Evolutionary conservation across 1,140 invertebrate species (phyloP).

Genomic region (Heliothis virescens): DNA sequence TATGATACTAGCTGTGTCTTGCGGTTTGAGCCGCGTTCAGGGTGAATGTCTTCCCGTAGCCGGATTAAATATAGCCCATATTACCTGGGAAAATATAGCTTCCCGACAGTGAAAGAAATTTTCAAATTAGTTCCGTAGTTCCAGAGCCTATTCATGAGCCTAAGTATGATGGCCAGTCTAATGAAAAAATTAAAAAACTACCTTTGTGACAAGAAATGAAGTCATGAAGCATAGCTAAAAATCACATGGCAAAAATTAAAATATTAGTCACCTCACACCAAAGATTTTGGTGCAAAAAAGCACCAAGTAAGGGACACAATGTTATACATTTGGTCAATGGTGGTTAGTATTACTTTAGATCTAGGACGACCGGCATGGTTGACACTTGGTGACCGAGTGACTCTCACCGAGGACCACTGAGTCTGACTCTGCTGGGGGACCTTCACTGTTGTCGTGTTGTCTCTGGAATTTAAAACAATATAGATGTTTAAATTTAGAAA

Average conservation of each 20-base stretch:
- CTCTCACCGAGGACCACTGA: constrained; percentile 88
- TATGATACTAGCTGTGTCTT: not conserved
- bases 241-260: constrained; percentile 15
- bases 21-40: too few relatives aligned
- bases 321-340: not conserved
- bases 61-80: too few relatives aligned
- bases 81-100: too few relatives aligned
- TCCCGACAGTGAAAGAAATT: too few relatives aligned
- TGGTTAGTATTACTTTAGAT: not conserved
- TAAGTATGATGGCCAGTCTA: not conserved
- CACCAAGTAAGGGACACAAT: constrained; percentile 14
- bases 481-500: too few relatives aligned
- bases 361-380: constrained; percentile 77
- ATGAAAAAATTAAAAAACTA: not conserved
- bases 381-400: constrained; percentile 77
- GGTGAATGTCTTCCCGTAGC: too few relatives aligned
- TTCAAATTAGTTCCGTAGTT: too few relatives aligned
- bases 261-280: constrained; percentile 12
- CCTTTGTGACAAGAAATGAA: constrained; percentile 32
- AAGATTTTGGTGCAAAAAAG: not conserved
- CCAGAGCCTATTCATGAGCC: too few relatives aligned
- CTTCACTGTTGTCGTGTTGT: constrained; percentile 88
- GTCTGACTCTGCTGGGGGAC: constrained; percentile 87
- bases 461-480: constrained; percentile 84
- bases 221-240: constrained; percentile 5